These are phyloP conservation scores for Bergia sp. DNA, from an alignment of 92 coral and sea anemone species.

Conservation along the genomic window DNA sequence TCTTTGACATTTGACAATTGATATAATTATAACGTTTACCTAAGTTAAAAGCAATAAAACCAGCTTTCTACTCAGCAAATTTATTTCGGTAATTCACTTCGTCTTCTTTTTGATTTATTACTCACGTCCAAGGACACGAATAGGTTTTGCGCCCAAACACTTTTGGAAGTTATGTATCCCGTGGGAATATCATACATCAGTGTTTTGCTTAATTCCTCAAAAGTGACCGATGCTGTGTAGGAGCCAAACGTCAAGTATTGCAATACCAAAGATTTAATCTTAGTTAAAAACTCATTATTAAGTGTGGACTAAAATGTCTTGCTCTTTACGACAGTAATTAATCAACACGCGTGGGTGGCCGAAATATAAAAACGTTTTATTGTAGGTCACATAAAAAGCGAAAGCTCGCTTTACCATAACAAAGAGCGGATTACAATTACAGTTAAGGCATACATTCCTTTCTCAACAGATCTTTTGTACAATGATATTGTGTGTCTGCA, in stretches of 20 bases:
- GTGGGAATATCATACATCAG: not conserved
- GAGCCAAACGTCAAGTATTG: not conserved
- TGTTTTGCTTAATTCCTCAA: not conserved
- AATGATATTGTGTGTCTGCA: slow-evolving; percentile 20
- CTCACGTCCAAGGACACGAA: not conserved
- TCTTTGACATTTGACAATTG: not conserved
- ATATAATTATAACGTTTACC: no score
- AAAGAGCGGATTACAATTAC: slow-evolving; percentile 16
- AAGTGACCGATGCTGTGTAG: not conserved
- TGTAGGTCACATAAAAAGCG: not conserved
- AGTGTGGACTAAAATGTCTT: slow-evolving; percentile 13
- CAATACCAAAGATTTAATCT: slow-evolving; percentile 7
- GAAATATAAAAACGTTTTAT: not conserved
- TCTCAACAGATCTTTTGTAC: slow-evolving; percentile 13
- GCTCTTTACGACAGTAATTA: not conserved
- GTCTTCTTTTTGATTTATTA: not conserved
- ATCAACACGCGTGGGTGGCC: slow-evolving; percentile 28
- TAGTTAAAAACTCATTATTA: not conserved
- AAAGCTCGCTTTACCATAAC: slow-evolving; percentile 17
- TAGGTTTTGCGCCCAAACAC: not conserved
- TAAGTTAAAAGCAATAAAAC: no score
- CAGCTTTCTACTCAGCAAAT: not conserved
- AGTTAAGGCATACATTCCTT: slow-evolving; percentile 4
- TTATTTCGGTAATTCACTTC: not conserved
- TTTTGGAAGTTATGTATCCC: not conserved